Evolutionary conservation across 2,888 invertebrate genomes (phyloP).

Genomic region (Aspidapion aeneum): DNA sequence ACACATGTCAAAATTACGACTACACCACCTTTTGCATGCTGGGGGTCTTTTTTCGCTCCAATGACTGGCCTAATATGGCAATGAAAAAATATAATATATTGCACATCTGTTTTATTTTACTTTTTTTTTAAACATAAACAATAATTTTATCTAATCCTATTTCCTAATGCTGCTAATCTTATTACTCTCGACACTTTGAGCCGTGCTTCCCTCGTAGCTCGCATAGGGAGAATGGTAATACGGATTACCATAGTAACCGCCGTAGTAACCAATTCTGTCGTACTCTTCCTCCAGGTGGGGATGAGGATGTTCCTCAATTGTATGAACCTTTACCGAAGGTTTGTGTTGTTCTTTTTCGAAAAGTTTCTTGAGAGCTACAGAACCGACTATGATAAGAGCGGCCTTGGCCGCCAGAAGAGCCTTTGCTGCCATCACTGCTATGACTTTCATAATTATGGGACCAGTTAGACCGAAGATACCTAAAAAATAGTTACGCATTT

Average conservation of each 20-base stretch:
- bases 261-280: constrained; percentile 32
- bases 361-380: constrained; percentile 67
- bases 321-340: constrained; percentile 67
- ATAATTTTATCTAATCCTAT: no score
- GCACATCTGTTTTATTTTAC: no score
- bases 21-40: no score
- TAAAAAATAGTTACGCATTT: constrained; percentile 26
- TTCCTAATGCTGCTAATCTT: no score
- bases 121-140: no score
- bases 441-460: constrained; percentile 65
- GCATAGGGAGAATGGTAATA: background rate
- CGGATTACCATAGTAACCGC: background rate
- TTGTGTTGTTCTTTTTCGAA: constrained; percentile 64
- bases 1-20: no score
- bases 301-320: constrained; percentile 37
- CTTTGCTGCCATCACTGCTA: constrained; percentile 68
- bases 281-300: constrained; percentile 40
- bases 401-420: constrained; percentile 71
- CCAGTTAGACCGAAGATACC: constrained; percentile 61
- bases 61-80: no score
- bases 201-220: background rate
- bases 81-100: no score
- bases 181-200: background rate
- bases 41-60: no score
- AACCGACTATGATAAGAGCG: constrained; percentile 67